These are phyloP conservation scores for Lycaena phlaeas DNA, from an alignment of 2,888 invertebrate genomes.

Conservation along the genomic window DNA sequence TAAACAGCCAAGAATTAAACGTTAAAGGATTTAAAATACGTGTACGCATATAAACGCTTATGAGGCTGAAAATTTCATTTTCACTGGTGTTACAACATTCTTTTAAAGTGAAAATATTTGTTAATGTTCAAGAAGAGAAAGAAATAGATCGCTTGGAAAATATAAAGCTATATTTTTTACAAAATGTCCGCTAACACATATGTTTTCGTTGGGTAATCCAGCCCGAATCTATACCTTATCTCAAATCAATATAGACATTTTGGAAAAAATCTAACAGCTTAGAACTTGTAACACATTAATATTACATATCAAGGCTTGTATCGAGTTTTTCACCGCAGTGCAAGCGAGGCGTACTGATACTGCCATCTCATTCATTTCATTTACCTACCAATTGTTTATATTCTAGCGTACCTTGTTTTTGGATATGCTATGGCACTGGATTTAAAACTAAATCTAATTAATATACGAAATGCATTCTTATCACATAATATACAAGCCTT, in stretches of 20 bases:
- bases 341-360: no score
- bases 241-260: background rate
- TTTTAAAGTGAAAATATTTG: background rate
- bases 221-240: background rate
- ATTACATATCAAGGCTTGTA: background rate
- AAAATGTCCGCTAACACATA: background rate
- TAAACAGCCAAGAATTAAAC: slow-evolving; percentile 1
- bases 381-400: no score
- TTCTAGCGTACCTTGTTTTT: no score
- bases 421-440: no score
- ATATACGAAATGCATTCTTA: no score
- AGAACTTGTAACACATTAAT: background rate
- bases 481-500: background rate
- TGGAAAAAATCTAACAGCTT: background rate
- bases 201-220: background rate
- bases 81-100: background rate
- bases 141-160: background rate
- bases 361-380: no score
- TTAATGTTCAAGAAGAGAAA: background rate
- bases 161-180: background rate
- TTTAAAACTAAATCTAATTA: no score
- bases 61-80: background rate
- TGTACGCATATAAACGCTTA: slow-evolving; percentile 3
- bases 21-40: background rate
- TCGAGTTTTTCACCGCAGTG: no score